phyloP scores from a whole-genome alignment of 30 jellyfish, hydroid and myxozoan species.

The Morbakka virulenta region DNA sequence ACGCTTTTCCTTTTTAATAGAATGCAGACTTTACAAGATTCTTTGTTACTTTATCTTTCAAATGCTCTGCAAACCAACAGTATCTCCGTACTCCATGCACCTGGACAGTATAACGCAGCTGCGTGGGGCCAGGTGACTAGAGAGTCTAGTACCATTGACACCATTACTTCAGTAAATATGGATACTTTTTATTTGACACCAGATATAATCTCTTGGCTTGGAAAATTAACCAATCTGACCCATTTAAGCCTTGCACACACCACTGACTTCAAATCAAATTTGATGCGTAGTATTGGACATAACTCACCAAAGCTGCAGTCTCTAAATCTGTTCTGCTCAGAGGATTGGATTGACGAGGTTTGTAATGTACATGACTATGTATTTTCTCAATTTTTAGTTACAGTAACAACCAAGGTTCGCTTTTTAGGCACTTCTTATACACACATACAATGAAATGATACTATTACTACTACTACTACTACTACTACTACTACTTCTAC shows the following conservation, averaged over 20 bases:
- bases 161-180: slow-evolving; percentile 55
- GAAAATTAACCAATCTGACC: slow-evolving; percentile 60
- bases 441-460: no score
- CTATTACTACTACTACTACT: no score
- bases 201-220: slow-evolving; percentile 93
- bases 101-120: slow-evolving; percentile 74
- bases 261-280: slow-evolving; percentile 61
- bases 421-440: no score
- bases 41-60: slow-evolving; percentile 63
- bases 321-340: slow-evolving; percentile 67
- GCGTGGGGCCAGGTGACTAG: slow-evolving; percentile 74
- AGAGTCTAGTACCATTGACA: slow-evolving; percentile 33
- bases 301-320: slow-evolving; percentile 61
- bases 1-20: slow-evolving; percentile 30
- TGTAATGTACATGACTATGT: no score
- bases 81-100: slow-evolving; percentile 62
- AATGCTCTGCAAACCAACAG: slow-evolving; percentile 76
- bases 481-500: no score
- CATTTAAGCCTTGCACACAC: slow-evolving; percentile 66
- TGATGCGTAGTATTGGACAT: slow-evolving; percentile 73
- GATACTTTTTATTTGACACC: slow-evolving; percentile 58
- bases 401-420: no score
- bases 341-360: slow-evolving; percentile 96
- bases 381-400: no score
- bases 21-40: slow-evolving; percentile 68